Evolutionary conservation across 1,140 invertebrate genomes (phyloP).

Genomic region (Micrasema longulum): DNA sequence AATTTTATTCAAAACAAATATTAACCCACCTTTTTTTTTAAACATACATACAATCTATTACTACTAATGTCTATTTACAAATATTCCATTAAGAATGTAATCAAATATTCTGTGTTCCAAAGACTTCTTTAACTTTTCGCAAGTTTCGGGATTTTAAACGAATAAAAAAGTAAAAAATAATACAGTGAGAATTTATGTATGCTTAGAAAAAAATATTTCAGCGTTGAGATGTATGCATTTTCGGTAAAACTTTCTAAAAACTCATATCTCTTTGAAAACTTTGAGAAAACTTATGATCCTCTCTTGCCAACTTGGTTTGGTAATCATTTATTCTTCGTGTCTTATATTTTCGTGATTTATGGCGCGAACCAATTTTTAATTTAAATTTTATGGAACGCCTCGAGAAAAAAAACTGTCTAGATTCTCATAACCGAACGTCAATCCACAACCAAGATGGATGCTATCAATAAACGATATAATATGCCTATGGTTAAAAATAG

Average conservation of each 20-base stretch:
- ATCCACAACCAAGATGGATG: neutral
- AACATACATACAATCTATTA: too few species aligned
- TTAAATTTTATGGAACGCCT: conserved; percentile 19
- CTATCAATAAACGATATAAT: neutral
- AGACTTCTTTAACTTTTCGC: neutral
- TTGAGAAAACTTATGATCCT: neutral
- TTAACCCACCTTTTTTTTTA: too few species aligned
- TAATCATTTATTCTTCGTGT: conserved; percentile 11
- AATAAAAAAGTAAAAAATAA: neutral
- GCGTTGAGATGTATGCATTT: conserved; percentile 3
- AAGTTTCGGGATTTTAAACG: neutral
- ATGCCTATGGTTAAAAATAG: conserved; percentile 19
- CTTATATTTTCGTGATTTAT: conserved; percentile 16
- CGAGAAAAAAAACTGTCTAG: conserved; percentile 1
- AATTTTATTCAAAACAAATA: too few species aligned
- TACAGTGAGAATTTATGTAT: neutral
- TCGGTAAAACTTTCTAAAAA: neutral
- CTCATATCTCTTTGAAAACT: neutral
- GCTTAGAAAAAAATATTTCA: neutral
- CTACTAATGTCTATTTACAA: too few species aligned
- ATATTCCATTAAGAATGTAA: neutral
- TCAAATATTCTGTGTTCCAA: neutral
- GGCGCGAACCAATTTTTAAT: conserved; percentile 25
- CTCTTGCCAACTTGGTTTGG: neutral
- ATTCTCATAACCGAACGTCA: conserved; percentile 10